A percentile compares a stretch with the other conserved stretches of the same genome.
These are phyloP conservation scores for Phaethornis superciliosus DNA, from an alignment of 2,113 vertebrate species.

Conservation along the genomic window DNA sequence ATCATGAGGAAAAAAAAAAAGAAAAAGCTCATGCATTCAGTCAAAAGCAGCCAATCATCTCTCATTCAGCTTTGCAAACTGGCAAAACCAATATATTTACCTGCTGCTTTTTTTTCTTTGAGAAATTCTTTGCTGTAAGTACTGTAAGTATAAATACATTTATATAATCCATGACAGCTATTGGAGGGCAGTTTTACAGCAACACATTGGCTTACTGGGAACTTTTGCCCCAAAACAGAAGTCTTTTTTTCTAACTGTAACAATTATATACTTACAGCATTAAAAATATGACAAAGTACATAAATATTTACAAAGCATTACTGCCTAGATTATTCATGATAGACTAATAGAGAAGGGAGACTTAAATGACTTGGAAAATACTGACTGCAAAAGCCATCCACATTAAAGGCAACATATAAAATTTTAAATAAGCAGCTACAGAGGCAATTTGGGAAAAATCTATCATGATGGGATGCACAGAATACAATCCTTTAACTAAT, in stretches of 20 bases:
- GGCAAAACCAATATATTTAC: neutral
- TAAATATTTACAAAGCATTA: neutral
- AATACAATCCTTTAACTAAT: neutral
- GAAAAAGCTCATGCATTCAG: neutral
- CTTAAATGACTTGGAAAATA: neutral
- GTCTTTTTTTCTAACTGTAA: neutral
- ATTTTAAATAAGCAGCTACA: neutral
- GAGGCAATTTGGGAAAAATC: neutral
- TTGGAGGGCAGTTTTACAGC: neutral
- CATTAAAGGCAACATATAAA: neutral
- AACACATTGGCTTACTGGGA: neutral
- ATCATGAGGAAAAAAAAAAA: neutral
- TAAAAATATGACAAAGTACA: neutral
- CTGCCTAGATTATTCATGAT: neutral
- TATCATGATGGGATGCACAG: neutral
- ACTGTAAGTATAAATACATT: neutral
- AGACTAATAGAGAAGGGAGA: neutral
- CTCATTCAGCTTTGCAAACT: neutral
- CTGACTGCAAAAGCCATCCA: neutral
- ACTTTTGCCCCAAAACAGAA: neutral
- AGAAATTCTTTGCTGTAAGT: neutral
- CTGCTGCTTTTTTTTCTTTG: neutral
- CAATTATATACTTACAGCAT: neutral
- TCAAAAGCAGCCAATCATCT: neutral
- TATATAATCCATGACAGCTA: neutral